Base-by-base conservation (phyloP, 1,140 invertebrate genomes). In the Bombus difficillimus region DNA sequence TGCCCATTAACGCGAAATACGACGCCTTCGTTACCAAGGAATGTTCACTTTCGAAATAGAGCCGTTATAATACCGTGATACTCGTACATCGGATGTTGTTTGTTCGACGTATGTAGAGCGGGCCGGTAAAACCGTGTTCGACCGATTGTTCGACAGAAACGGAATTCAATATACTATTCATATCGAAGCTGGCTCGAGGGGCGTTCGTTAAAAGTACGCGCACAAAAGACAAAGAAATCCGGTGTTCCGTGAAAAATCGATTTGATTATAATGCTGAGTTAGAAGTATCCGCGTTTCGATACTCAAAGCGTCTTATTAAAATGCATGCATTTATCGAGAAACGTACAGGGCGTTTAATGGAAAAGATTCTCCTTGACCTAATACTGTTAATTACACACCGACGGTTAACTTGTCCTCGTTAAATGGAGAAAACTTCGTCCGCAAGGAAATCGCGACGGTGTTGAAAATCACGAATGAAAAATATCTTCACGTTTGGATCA, bases 1-100 rank as follows among this genome's bases (percentile, higher is more conserved):
- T 86, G 84, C 76, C 77, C 80, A 69, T 89, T 81, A 89, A 89
- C 82, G 64, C 78, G 84, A 89, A 62, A 75, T 78, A 89, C 72
- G 75, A 64, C 80, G 62, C n/a, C 57, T 59, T 47, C 66, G 74
- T 76, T 62, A 73, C 57, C 47, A 2, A 28, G 71, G 68, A 71
- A 62, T 72, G 69, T 62, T 34, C 73, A 59, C 62, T 89, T 89
- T 86, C 87, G 87, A 84, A 89, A 86, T 69, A 71, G 86, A 83
- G 32, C 43, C 71, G 41, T 83, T 53, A 66, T 53, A 53, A 53
- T 53, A 22, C 47, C 18, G 47, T 62, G 43, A 34, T 62, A 39
- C 66, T 32, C 12, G 39, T 39, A 22, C 34, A 15, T 10, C 37
- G 64, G 25, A 3, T 3, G 3, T 68, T 41, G 41, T 79, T 68